A percentile compares a stretch with the other conserved stretches of the same genome.
These are phyloP conservation scores for Saccostrea glomerata DNA, from an alignment of 1,140 invertebrate species.

Conservation along the genomic window DNA sequence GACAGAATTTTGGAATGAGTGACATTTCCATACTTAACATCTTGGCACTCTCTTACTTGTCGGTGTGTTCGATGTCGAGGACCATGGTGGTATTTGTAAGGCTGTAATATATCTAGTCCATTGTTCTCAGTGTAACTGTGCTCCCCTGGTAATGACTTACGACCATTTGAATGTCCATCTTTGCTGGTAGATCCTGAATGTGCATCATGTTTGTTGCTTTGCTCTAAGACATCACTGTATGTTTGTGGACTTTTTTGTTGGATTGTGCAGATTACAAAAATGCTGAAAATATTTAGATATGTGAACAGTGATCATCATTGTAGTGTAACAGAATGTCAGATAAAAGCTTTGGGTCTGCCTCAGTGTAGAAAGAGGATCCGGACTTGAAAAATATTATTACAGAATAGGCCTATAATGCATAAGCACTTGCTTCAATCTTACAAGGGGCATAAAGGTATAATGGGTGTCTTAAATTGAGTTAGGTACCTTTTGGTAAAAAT, in stretches of 20 bases:
- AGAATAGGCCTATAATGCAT: no score
- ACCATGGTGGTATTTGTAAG: slow-evolving; percentile 59
- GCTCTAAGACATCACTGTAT: background rate
- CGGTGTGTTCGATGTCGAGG: slow-evolving; percentile 62
- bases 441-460: no score
- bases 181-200: background rate
- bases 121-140: background rate
- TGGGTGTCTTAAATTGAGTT: no score
- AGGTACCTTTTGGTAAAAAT: no score
- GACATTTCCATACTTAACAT: slow-evolving; percentile 66
- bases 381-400: no score
- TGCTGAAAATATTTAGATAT: background rate
- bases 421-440: no score
- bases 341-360: no score
- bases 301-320: no score
- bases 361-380: no score
- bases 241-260: background rate
- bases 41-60: slow-evolving; percentile 72
- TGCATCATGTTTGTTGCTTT: no score
- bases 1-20: slow-evolving; percentile 66
- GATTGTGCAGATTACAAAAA: slow-evolving; percentile 28
- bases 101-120: slow-evolving; percentile 53
- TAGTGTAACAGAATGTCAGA: no score
- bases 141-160: background rate
- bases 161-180: background rate